Percentiles rank a stretch among this genome's conserved stretches.
Conservation (phyloP, 2,113 vertebrate genomes). For the Cisticola juncidis region DNA sequence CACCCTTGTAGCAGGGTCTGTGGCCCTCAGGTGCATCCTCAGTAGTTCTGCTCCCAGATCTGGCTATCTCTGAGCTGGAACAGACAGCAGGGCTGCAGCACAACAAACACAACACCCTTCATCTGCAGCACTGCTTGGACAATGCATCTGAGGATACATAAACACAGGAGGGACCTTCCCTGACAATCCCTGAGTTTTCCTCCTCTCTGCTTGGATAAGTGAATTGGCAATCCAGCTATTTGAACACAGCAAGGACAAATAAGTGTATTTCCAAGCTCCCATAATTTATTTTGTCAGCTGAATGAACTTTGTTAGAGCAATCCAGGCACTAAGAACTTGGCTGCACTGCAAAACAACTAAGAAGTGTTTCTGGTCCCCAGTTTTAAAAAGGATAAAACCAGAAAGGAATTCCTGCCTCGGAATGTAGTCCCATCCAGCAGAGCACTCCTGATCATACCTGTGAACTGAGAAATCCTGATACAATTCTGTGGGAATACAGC, state of each 20-base stretch:
- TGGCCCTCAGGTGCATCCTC: neutral
- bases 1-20: rapidly evolving
- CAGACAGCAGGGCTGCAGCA: neutral
- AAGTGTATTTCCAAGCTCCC: neutral
- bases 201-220: neutral
- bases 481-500: neutral
- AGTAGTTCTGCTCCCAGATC: neutral
- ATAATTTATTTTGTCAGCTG: neutral
- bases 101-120: neutral
- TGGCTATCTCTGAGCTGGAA: neutral
- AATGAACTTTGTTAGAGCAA: neutral
- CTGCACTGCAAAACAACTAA: neutral
- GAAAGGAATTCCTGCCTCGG: neutral
- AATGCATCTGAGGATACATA: neutral
- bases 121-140: neutral
- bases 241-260: neutral
- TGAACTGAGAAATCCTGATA: neutral
- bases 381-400: neutral
- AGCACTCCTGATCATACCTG: neutral
- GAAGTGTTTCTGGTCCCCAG: neutral
- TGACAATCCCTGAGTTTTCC: neutral
- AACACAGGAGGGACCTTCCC: neutral
- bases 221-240: neutral
- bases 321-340: neutral
- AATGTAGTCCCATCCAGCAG: neutral